Percentiles rank a stretch among this genome's conserved stretches.
These are phyloP conservation scores for Nixonia krombeini DNA, from an alignment of 1,140 invertebrate species.

Conservation along the genomic window DNA sequence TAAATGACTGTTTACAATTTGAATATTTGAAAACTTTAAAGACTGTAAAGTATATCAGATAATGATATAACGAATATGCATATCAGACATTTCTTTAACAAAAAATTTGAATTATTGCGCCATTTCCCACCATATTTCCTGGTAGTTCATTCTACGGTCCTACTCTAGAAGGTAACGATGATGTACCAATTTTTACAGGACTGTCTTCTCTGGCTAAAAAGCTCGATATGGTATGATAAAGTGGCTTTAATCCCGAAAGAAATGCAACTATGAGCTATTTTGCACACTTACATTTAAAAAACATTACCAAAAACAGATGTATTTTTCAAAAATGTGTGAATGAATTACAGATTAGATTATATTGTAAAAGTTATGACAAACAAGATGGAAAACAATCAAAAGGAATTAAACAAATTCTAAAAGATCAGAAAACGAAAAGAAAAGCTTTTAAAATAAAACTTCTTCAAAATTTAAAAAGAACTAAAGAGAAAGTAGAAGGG, in stretches of 20 bases:
- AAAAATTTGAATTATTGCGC: no score
- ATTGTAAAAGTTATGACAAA: slow-evolving; percentile 46
- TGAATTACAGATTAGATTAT: slow-evolving; percentile 49
- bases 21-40: no score
- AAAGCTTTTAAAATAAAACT: slow-evolving; percentile 55
- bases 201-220: not conserved
- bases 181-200: no score
- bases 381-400: no score
- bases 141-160: no score
- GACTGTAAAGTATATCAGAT: no score
- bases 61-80: no score
- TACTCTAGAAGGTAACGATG: no score
- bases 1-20: no score
- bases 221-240: not conserved
- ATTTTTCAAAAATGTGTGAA: slow-evolving; percentile 56
- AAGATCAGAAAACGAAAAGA: slow-evolving; percentile 33
- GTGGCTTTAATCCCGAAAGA: not conserved
- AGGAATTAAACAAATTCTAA: slow-evolving; percentile 42
- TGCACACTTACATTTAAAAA: slow-evolving; percentile 25
- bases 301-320: slow-evolving; percentile 39
- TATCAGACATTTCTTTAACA: no score
- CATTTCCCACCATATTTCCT: no score
- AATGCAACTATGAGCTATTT: slow-evolving; percentile 36
- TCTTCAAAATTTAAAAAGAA: slow-evolving; percentile 57
- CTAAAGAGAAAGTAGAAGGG: slow-evolving; percentile 60